These are phyloP conservation scores for Neolamprologus sp. DNA, from an alignment of 2,113 vertebrate species.

Conservation along the genomic window DNA sequence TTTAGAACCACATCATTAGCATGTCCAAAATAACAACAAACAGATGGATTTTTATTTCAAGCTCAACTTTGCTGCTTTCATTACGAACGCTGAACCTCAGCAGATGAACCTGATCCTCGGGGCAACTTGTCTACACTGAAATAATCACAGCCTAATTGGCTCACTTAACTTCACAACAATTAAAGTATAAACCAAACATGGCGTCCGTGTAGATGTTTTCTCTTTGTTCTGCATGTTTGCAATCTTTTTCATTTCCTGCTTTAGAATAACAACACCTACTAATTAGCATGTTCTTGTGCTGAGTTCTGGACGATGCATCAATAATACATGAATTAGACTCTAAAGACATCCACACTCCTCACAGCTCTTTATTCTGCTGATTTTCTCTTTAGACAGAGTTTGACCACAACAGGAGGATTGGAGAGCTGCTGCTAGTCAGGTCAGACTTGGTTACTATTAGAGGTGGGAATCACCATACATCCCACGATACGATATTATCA, in stretches of 20 bases:
- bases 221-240: constrained; percentile 28
- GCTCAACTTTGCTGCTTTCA: constrained; percentile 44
- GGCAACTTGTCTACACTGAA: constrained; percentile 43
- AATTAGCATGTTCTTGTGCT: constrained; percentile 48
- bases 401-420: not conserved
- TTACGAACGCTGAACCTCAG: constrained; percentile 7
- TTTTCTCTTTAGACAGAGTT: constrained; percentile 40
- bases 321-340: constrained; percentile 62
- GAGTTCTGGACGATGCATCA: constrained; percentile 43
- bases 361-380: constrained; percentile 28
- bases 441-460: not conserved
- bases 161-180: constrained; percentile 67
- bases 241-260: constrained; percentile 35
- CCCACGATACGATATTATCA: no score
- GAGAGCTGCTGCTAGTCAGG: not conserved
- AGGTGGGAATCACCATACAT: no score
- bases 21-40: constrained; percentile 47
- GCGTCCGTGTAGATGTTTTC: constrained; percentile 24
- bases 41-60: constrained; percentile 47
- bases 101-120: constrained; percentile 45
- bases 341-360: constrained; percentile 1
- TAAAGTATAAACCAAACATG: constrained; percentile 56
- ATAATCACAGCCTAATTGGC: constrained; percentile 67
- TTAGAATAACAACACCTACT: constrained; percentile 59
- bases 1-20: constrained; percentile 48